These are phyloP conservation scores for human (Homo sapiens) DNA, from an alignment of 2,113 vertebrate genomes.

Conservation along the genomic window DNA sequence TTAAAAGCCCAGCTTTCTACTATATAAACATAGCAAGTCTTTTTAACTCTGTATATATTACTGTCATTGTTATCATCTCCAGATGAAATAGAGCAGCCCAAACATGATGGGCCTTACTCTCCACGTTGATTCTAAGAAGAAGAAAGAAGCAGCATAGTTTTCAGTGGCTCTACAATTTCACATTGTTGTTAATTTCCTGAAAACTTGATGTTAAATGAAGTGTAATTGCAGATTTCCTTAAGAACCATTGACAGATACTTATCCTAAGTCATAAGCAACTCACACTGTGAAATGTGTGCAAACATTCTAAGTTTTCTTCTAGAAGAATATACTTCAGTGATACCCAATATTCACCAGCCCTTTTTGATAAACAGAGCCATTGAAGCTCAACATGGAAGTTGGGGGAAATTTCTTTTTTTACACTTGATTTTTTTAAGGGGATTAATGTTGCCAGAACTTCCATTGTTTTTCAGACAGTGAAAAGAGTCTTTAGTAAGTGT, in stretches of 20 bases:
- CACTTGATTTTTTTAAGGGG: conserved; percentile 39
- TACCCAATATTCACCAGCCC: neutral
- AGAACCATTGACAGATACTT: conserved; percentile 65
- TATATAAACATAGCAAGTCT: neutral
- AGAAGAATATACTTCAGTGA: neutral
- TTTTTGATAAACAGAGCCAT: conserved; percentile 16
- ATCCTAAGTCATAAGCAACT: conserved; percentile 57
- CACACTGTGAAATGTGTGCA: conserved; percentile 51
- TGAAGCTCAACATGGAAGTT: neutral
- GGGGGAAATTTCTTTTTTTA: neutral
- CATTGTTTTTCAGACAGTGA: neutral
- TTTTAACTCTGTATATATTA: neutral
- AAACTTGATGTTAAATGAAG: conserved; percentile 48
- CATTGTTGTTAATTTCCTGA: conserved; percentile 42
- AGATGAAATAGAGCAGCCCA: neutral
- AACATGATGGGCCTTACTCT: neutral
- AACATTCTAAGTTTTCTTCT: conserved; percentile 53
- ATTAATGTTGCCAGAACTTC: neutral
- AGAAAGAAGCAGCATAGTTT: neutral
- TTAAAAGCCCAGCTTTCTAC: neutral
- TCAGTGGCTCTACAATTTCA: neutral
- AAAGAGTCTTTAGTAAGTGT: neutral
- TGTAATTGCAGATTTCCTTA: conserved; percentile 64
- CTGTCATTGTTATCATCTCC: neutral
- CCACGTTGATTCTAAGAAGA: neutral